These are phyloP conservation scores for Hemiscyllium ocellatum DNA, from an alignment of 2,113 vertebrate genomes.

Conservation along the genomic window DNA sequence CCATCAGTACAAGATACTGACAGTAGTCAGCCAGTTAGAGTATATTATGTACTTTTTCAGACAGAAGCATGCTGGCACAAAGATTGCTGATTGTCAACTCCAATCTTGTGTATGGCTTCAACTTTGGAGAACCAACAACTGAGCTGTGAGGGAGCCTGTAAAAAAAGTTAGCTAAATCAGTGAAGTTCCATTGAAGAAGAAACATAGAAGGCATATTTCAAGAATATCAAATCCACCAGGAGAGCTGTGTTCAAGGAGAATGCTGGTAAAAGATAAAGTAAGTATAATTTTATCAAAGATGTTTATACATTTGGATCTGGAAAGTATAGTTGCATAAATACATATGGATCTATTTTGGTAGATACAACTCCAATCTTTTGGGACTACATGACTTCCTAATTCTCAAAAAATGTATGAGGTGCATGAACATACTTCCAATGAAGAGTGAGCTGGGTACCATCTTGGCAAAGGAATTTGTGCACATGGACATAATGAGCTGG, in stretches of 20 bases:
- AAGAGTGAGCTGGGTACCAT: not conserved
- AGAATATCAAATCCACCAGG: not conserved
- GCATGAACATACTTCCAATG: not conserved
- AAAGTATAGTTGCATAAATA: not conserved
- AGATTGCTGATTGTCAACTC: not conserved
- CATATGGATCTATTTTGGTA: not conserved
- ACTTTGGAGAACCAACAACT: not conserved
- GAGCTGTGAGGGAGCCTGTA: not conserved
- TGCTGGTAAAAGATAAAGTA: not conserved
- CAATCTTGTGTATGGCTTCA: not conserved
- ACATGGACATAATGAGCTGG: not conserved
- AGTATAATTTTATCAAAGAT: not conserved
- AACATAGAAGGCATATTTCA: not conserved
- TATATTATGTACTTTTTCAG: not conserved
- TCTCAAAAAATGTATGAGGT: not conserved
- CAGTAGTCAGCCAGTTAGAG: constrained; percentile 2
- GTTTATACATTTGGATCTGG: not conserved
- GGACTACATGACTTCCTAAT: not conserved
- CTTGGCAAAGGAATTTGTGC: not conserved
- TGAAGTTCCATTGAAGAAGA: not conserved
- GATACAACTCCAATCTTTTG: not conserved
- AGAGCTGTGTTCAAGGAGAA: not conserved
- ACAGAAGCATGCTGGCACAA: not conserved
- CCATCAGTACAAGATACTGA: not conserved
- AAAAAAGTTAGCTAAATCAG: not conserved